Evolutionary conservation across 2,113 vertebrate genomes (phyloP).

Genomic region (Lamprotornis superbus): DNA sequence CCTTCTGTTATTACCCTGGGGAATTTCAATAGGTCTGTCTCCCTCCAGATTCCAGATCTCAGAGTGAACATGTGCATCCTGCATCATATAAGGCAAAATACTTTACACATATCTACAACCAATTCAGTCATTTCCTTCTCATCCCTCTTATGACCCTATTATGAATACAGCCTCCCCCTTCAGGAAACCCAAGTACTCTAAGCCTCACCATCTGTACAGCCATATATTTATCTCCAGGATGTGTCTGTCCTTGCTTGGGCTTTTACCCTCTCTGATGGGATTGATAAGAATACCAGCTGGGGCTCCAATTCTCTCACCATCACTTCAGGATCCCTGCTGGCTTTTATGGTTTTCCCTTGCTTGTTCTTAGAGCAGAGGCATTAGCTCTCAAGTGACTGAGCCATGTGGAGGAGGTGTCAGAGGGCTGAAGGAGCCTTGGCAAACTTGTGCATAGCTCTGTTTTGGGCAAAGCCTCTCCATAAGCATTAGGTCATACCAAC

Average conservation of each 20-base stretch:
- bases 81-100: constrained; percentile 16
- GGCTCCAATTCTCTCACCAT: not conserved
- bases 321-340: not conserved
- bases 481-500: not conserved
- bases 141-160: constrained; percentile 36
- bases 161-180: constrained; percentile 12
- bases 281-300: constrained; percentile 46
- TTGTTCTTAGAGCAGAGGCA: not conserved
- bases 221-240: constrained; percentile 59
- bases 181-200: constrained; percentile 50
- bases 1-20: constrained; percentile 18
- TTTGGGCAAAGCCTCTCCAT: not conserved
- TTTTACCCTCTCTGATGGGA: not conserved
- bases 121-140: constrained; percentile 56
- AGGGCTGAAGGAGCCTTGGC: not conserved
- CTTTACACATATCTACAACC: not conserved
- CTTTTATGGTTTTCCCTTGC: not conserved
- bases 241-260: constrained; percentile 41
- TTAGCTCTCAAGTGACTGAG: not conserved
- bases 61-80: constrained; percentile 56
- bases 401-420: not conserved
- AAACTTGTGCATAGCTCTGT: not conserved
- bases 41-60: constrained; percentile 29
- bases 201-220: constrained; percentile 46
- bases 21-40: constrained; percentile 15